Evolutionary conservation across 2,888 invertebrate genomes (phyloP).

Genomic region (Leptinotarsa juncta): DNA sequence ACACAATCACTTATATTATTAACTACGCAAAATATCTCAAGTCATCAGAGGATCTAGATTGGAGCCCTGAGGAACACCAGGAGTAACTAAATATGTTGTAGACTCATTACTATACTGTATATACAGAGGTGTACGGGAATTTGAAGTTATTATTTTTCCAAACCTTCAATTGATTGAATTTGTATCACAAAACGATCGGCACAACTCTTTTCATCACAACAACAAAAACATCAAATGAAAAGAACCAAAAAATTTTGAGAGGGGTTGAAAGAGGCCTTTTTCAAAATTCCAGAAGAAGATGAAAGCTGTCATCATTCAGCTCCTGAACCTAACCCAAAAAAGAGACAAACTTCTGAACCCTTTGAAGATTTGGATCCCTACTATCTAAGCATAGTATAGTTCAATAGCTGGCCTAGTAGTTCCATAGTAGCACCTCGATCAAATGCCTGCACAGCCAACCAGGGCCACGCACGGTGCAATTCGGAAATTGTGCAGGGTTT

Average conservation of each 20-base stretch:
- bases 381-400: slow-evolving; percentile 56
- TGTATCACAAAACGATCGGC: too few relatives aligned
- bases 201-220: too few relatives aligned
- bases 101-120: too few relatives aligned
- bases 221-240: background rate
- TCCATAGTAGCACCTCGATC: slow-evolving; percentile 59
- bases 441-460: slow-evolving; percentile 66
- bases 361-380: slow-evolving; percentile 53
- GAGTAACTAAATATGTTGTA: too few relatives aligned
- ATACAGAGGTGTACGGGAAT: too few relatives aligned
- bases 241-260: background rate
- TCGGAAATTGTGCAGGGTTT: slow-evolving; percentile 59
- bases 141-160: too few relatives aligned
- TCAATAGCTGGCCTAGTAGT: slow-evolving; percentile 60
- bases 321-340: background rate
- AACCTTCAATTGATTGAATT: too few relatives aligned
- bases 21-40: too few relatives aligned
- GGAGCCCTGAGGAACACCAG: too few relatives aligned
- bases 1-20: too few relatives aligned
- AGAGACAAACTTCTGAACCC: background rate
- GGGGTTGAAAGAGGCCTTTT: too few relatives aligned
- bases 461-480: slow-evolving; percentile 64
- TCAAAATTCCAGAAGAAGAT: background rate
- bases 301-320: background rate
- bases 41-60: too few relatives aligned